A percentile compares a stretch with the other conserved stretches of the same genome.
These are phyloP conservation scores for Gallinago paraguaiae DNA, from an alignment of 2,113 vertebrate genomes.

Conservation along the genomic window DNA sequence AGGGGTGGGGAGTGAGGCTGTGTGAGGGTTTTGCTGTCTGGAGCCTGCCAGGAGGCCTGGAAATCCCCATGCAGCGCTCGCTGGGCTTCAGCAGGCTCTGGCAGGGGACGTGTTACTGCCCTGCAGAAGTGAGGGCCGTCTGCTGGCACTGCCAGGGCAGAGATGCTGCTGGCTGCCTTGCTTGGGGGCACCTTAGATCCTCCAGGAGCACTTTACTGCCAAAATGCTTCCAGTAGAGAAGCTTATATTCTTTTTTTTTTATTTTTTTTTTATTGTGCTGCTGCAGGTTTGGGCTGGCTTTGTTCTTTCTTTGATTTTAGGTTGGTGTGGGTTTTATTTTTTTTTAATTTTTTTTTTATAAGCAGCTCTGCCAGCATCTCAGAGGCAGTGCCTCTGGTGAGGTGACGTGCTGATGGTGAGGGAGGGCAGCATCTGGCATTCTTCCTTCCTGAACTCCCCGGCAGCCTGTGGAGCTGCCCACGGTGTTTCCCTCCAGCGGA, in stretches of 20 bases:
- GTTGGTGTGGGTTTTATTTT: not conserved
- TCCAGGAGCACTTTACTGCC: not conserved
- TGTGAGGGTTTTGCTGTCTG: accelerated
- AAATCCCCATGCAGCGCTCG: not conserved
- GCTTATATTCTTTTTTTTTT: not conserved
- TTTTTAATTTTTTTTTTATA: no score
- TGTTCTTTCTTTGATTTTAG: not conserved
- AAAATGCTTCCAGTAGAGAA: not conserved
- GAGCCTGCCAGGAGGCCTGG: not conserved
- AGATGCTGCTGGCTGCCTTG: not conserved
- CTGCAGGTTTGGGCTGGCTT: not conserved
- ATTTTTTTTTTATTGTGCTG: accelerated
- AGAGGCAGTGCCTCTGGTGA: no score
- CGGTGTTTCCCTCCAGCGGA: accelerated
- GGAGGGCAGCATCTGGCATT: not conserved
- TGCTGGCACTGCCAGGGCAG: not conserved
- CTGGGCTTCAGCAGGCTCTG: accelerated
- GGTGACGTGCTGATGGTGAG: accelerated
- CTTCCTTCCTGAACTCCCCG: not conserved
- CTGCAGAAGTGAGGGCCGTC: accelerated
- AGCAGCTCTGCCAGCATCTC: not conserved
- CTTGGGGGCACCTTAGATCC: not conserved
- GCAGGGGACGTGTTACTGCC: accelerated
- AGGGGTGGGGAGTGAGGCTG: no score
- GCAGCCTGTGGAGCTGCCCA: no score